Conservation (phyloP, 2,888 invertebrate genomes). For the Cancer borealis region DNA sequence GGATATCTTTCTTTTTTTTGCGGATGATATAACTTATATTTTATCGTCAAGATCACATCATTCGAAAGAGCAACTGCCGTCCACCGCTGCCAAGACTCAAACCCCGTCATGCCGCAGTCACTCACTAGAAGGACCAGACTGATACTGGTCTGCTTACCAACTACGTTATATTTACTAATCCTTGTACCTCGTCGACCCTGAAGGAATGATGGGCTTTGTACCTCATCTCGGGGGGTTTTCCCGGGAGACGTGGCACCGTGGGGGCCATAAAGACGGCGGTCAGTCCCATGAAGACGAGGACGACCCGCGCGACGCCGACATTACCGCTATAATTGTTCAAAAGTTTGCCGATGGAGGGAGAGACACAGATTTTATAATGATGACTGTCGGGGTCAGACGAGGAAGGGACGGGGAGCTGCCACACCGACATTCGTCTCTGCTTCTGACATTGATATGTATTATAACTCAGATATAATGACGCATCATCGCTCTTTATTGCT, state of each 20-base stretch:
- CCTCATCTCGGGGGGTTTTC: neutral
- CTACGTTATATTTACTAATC: neutral
- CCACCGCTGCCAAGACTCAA: slow-evolving; percentile 27
- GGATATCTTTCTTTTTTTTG: slow-evolving; percentile 53
- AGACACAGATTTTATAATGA: slow-evolving; percentile 62
- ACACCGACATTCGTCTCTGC: slow-evolving; percentile 23
- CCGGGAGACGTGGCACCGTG: slow-evolving; percentile 39
- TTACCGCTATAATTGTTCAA: slow-evolving; percentile 60
- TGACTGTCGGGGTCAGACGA: slow-evolving; percentile 31
- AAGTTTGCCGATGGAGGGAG: slow-evolving; percentile 55
- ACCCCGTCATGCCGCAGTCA: neutral
- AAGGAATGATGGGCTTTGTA: neutral
- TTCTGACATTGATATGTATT: slow-evolving; percentile 36
- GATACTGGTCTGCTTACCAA: neutral
- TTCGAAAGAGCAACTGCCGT: slow-evolving; percentile 45
- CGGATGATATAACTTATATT: slow-evolving; percentile 61
- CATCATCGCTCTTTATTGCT: slow-evolving; percentile 37
- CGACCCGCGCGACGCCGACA: slow-evolving; percentile 41
- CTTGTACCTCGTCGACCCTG: neutral
- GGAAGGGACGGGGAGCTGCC: neutral
- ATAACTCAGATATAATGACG: slow-evolving; percentile 55
- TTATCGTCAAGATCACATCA: slow-evolving; percentile 54
- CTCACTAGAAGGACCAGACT: neutral
- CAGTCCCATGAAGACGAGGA: slow-evolving; percentile 59
- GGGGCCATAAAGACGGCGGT: slow-evolving; percentile 62